Conservation (phyloP, 2,113 vertebrate genomes). For the Spea multiplicata region DNA sequence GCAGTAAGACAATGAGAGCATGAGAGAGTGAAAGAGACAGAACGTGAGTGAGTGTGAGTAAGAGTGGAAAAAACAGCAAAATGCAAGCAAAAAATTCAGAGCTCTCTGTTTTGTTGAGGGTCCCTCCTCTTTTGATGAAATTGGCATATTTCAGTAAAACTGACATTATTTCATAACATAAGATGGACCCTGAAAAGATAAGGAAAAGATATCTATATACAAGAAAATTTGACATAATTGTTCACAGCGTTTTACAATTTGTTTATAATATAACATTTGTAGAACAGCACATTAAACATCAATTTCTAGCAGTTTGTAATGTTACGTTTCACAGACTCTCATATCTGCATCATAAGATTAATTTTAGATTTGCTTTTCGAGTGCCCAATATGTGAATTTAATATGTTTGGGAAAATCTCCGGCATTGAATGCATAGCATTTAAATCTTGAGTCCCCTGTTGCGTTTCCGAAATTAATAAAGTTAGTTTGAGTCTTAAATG, state of each 20-base stretch:
- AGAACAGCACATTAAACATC: conserved; percentile 6
- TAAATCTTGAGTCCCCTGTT: conserved; percentile 55
- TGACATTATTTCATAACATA: no score
- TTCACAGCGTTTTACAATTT: neutral
- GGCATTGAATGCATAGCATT: neutral
- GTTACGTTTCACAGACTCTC: conserved; percentile 4
- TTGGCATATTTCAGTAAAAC: no score
- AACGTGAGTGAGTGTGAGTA: no score
- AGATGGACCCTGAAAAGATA: no score
- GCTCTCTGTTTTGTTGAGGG: no score
- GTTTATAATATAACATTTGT: neutral
- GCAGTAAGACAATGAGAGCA: no score
- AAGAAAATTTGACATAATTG: neutral
- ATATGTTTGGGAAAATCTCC: conserved; percentile 33
- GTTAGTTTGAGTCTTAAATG: conserved; percentile 79
- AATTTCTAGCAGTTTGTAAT: conserved; percentile 21
- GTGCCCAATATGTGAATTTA: conserved; percentile 37
- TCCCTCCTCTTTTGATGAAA: no score
- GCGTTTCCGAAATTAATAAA: conserved; percentile 82
- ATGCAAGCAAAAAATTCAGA: no score
- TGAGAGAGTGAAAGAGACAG: no score
- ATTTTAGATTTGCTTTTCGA: conserved; percentile 38
- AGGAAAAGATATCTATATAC: no score
- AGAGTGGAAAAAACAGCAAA: no score
- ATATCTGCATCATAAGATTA: conserved; percentile 33